A percentile compares a stretch with the other conserved stretches of the same genome.
Evolutionary conservation across 1,140 invertebrate genomes (phyloP).

Genomic region (Scaptodrosophila lebanonensis): DNA sequence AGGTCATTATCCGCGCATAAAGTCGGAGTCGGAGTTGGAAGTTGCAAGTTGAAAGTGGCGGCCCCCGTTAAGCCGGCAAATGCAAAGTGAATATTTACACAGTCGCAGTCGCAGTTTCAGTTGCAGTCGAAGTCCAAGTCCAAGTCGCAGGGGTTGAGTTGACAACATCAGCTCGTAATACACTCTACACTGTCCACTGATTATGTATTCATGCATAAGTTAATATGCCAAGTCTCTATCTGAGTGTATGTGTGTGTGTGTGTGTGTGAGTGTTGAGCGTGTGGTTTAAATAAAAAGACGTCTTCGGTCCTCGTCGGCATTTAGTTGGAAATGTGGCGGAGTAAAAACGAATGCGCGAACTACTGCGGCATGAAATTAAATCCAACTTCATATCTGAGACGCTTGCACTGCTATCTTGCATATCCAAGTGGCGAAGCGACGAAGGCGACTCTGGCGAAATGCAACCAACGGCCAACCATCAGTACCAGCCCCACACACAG

Average conservation of each 20-base stretch:
- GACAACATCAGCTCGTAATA: conserved; percentile 54
- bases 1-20: conserved; percentile 52
- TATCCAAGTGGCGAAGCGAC: conserved; percentile 50
- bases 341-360: conserved; percentile 70
- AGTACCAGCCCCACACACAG: not conserved
- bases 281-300: conserved; percentile 50
- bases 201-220: conserved; percentile 71
- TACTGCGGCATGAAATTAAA: conserved; percentile 76
- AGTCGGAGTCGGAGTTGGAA: conserved; percentile 1
- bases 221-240: conserved; percentile 24
- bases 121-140: too few species aligned
- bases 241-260: not conserved
- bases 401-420: conserved; percentile 59
- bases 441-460: conserved; percentile 37
- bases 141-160: too few species aligned
- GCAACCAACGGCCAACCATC: conserved; percentile 18
- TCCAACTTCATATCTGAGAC: conserved; percentile 55
- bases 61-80: too few species aligned
- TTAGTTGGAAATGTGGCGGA: conserved; percentile 69
- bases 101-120: too few species aligned
- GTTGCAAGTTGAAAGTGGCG: too few species aligned
- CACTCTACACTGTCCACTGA: conserved; percentile 33
- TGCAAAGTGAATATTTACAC: conserved; percentile 13
- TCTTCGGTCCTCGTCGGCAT: conserved; percentile 35
- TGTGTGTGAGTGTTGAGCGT: conserved; percentile 22